Evolutionary conservation across 2,797 vertebrate genomes (phyloP), one percentile per base, ranked within the genome.

Genomic region (Melanotaenia maccullochi): DNA sequence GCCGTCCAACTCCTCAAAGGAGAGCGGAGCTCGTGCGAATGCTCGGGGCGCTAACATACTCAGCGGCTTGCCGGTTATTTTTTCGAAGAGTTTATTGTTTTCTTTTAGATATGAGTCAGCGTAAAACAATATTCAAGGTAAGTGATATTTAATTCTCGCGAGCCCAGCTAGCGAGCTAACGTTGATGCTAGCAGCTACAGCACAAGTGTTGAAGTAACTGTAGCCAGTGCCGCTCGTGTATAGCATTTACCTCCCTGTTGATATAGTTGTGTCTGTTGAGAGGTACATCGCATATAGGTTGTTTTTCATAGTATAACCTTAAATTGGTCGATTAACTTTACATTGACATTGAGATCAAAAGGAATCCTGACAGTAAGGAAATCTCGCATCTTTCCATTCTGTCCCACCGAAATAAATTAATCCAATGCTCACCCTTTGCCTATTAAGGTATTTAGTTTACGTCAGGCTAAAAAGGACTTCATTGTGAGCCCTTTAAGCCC

Each of bases 51-150:
- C 9, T 11, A 0, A 44, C 25, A 35, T 11, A 44, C 22, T 28
- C 16, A 4, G 14, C 38, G 9, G 1, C 47, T 14, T 18, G 7
- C n/a, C 49, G 16, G 71, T 78, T 65, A 33, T 64, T 75, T 65
- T 56, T 42, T 71, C 52, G 32, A 71, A 67, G 52, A 52, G 38
- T 47, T 42, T 33, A 49, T 60, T 82, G 68, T 36, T 32, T 59
- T 83, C 68, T 42, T 32, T 64, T 38, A 79, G 85, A 84, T 65
- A 90, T 91, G 91, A 90, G 65, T 82, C 85, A 86, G 65, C 78
- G 60, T 16, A 76, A 78, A 69, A 33, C 63, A 33, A 28, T 52
- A 51, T 61, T 61, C 30, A 77, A 81, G 91, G 92, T 93, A 87
- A 85, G 87, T 22, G 55, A 12, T 18, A 7, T 24, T 38, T 59